Percentiles rank a stretch among this genome's conserved stretches.
phyloP scores from a whole-genome alignment of 2,888 invertebrate genomes.

The Syrista parreyssii region DNA sequence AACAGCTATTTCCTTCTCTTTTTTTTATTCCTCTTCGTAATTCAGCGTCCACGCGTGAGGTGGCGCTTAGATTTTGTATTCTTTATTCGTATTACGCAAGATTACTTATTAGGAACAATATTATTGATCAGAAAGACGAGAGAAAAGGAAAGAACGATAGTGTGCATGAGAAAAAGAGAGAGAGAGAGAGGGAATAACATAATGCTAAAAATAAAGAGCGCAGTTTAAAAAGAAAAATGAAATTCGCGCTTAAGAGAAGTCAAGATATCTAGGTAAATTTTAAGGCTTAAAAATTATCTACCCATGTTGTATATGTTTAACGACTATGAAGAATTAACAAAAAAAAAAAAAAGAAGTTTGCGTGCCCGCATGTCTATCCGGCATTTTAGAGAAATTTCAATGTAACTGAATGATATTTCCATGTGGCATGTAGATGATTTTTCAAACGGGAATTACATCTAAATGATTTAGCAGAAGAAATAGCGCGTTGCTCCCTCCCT shows the following conservation, averaged over 20 bases:
- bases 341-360: conserved; percentile 8
- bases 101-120: too few relatives aligned
- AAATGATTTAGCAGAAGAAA: conserved; percentile 2
- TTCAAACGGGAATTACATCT: neutral
- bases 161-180: conserved; percentile 8
- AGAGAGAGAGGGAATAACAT: conserved; percentile 3
- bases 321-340: conserved; percentile 29
- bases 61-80: too few relatives aligned
- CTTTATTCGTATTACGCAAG: too few relatives aligned
- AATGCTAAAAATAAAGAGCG: conserved; percentile 4
- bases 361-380: neutral
- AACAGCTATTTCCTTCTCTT: too few relatives aligned
- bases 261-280: conserved; percentile 43
- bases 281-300: conserved; percentile 59
- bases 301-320: conserved; percentile 53
- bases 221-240: conserved; percentile 4
- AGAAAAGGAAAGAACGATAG: conserved; percentile 14
- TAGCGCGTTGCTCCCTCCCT: too few relatives aligned
- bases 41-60: too few relatives aligned
- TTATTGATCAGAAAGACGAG: neutral
- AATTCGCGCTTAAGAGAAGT: neutral
- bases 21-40: too few relatives aligned
- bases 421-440: neutral
- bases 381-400: neutral
- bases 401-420: neutral